Evolutionary conservation across 2,113 vertebrate genomes (phyloP).

Genomic region (Astur gentilis): DNA sequence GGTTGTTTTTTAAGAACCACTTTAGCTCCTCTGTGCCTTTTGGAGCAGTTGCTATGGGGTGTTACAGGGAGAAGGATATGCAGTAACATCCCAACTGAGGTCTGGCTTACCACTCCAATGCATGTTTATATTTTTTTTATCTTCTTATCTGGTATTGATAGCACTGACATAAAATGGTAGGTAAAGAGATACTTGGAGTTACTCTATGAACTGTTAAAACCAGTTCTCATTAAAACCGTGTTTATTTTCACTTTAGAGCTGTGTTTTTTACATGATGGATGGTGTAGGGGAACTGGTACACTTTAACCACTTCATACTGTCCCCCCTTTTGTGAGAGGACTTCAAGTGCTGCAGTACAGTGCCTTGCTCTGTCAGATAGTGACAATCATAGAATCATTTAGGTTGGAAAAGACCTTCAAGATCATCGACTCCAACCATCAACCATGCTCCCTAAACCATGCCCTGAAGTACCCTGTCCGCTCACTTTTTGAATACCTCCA

Average conservation of each 20-base stretch:
- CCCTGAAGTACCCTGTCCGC: too few relatives aligned
- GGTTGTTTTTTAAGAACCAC: neutral
- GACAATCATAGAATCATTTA: neutral
- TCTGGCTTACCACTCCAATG: neutral
- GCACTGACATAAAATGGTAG: neutral
- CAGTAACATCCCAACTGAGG: neutral
- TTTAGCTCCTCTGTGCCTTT: constrained; percentile 50
- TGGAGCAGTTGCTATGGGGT: neutral
- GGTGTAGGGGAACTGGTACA: neutral
- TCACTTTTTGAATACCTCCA: too few relatives aligned
- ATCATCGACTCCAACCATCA: too few relatives aligned
- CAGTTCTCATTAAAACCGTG: constrained; percentile 11
- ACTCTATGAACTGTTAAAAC: neutral
- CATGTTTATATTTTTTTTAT: neutral
- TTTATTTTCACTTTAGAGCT: constrained; percentile 26
- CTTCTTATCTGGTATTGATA: neutral
- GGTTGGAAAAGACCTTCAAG: too few relatives aligned
- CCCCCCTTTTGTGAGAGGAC: neutral
- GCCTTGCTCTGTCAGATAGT: neutral
- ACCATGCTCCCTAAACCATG: too few relatives aligned
- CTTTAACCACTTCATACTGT: neutral
- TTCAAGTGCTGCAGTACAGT: neutral
- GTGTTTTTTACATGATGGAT: neutral
- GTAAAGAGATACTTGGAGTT: neutral
- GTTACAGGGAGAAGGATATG: neutral